These are phyloP conservation scores for Candidula unifasciata DNA, from an alignment of 2,888 invertebrate species.

Conservation along the genomic window DNA sequence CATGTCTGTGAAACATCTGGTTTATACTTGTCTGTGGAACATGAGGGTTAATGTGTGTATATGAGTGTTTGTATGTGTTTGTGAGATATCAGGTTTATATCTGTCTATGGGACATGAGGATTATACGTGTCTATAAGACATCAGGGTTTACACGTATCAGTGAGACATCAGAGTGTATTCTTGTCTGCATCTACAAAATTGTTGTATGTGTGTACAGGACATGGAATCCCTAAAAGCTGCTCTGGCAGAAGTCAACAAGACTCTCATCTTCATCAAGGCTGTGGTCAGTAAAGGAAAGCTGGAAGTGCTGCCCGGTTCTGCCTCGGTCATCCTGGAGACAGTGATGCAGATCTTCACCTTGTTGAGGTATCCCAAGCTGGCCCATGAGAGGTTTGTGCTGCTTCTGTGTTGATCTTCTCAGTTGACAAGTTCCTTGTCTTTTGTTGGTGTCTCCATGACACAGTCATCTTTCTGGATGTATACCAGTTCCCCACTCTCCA, in stretches of 20 bases:
- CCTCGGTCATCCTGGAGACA: constrained; percentile 93
- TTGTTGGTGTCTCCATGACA: too few relatives aligned
- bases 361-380: constrained; percentile 70
- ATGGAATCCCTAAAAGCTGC: constrained; percentile 71
- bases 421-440: too few relatives aligned
- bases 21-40: not conserved
- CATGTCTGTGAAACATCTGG: not conserved
- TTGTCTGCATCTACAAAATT: not conserved
- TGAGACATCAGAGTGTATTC: not conserved
- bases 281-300: constrained; percentile 93
- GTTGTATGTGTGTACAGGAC: constrained; percentile 63
- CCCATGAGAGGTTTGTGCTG: constrained; percentile 70
- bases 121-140: not conserved
- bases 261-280: constrained; percentile 92
- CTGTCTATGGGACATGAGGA: not conserved
- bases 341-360: constrained; percentile 82
- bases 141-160: not conserved
- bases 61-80: too few relatives aligned
- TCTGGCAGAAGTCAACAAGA: constrained; percentile 83
- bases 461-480: too few relatives aligned
- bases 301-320: constrained; percentile 95
- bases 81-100: not conserved
- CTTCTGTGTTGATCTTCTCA: not conserved
- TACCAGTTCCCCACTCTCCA: too few relatives aligned
- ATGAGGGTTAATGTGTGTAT: not conserved